Conservation (phyloP, 2,888 invertebrate genomes). For the Biston betularia region DNA sequence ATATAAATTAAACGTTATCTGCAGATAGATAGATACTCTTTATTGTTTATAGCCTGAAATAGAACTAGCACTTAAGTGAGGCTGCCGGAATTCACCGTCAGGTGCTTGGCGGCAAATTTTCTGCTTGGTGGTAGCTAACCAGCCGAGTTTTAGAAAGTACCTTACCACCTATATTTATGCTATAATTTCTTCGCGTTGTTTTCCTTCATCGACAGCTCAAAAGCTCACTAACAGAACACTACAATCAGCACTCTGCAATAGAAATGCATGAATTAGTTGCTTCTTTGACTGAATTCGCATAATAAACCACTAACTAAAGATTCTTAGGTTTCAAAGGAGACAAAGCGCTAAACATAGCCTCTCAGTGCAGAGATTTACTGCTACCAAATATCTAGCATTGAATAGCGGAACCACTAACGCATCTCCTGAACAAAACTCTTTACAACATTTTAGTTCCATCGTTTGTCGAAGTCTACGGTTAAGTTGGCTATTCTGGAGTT, state of each 20-base stretch:
- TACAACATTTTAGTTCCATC: neutral
- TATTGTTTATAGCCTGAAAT: too few species aligned
- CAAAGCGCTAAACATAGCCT: conserved; percentile 10
- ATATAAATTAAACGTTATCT: neutral
- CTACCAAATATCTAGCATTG: neutral
- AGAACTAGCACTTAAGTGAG: too few species aligned
- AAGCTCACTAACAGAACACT: too few species aligned
- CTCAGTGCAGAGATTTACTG: neutral
- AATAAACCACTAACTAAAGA: conserved; percentile 15
- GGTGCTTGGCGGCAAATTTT: too few species aligned
- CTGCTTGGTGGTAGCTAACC: too few species aligned
- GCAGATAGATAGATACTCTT: too few species aligned
- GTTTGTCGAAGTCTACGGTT: neutral
- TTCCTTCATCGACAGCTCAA: too few species aligned
- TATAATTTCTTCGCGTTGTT: too few species aligned
- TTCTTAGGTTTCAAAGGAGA: conserved; percentile 22
- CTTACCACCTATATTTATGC: too few species aligned
- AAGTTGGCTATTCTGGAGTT: neutral
- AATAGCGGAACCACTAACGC: neutral
- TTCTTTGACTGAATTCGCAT: conserved; percentile 4
- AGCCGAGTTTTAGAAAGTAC: too few species aligned
- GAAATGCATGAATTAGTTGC: conserved; percentile 2
- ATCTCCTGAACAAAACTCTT: neutral
- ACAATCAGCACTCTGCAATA: neutral
- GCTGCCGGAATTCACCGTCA: too few species aligned